Evolutionary conservation across 1,140 invertebrate genomes (phyloP).

Genomic region (Temnothorax curvispinosus): DNA sequence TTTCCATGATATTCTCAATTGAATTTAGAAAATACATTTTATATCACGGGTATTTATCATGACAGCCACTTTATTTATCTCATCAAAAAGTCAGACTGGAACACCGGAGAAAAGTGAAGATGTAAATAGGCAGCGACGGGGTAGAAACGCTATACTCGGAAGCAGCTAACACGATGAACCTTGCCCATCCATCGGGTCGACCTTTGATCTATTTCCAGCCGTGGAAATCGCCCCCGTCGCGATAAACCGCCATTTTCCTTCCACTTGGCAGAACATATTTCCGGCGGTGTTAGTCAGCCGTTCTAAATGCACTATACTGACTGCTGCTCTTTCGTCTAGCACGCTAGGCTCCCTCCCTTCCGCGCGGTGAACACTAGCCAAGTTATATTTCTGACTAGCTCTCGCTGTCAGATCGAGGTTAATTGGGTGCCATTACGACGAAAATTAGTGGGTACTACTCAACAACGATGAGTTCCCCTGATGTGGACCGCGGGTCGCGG

Average conservation of each 20-base stretch:
- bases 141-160: conserved; percentile 41
- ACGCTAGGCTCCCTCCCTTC: background rate
- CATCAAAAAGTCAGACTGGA: background rate
- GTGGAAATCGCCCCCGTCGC: conserved; percentile 57
- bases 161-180: conserved; percentile 33
- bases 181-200: conserved; percentile 70
- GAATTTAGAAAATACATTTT: background rate
- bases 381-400: conserved; percentile 72
- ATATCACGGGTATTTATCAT: background rate
- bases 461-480: conserved; percentile 48
- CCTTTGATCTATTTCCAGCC: conserved; percentile 81
- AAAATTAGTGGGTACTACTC: conserved; percentile 69
- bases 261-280: conserved; percentile 67
- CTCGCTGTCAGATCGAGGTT: conserved; percentile 71
- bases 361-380: conserved; percentile 41
- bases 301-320: conserved; percentile 70
- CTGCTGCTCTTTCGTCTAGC: conserved; percentile 57
- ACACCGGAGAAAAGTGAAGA: conserved; percentile 12
- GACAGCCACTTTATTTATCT: background rate
- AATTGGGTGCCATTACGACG: conserved; percentile 71
- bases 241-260: conserved; percentile 68
- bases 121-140: conserved; percentile 28
- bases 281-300: conserved; percentile 73
- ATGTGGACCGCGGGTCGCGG: background rate
- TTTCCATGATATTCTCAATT: background rate